Conservation (phyloP, 2,113 vertebrate species). For the Notothenia coriiceps region DNA sequence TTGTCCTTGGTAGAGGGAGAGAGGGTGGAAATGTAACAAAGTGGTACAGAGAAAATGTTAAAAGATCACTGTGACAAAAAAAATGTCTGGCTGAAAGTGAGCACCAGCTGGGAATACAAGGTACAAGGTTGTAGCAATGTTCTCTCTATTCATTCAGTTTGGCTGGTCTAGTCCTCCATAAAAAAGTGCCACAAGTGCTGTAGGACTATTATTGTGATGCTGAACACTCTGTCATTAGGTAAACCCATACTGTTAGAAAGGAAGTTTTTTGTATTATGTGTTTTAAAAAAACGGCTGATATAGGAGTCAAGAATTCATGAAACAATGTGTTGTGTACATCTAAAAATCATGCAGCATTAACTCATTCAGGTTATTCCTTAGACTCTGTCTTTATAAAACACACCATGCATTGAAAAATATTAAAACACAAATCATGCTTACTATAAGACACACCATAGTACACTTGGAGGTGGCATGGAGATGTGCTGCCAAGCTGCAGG, state of each 20-base stretch:
- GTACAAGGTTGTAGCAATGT: slow-evolving; percentile 36
- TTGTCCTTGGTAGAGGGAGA: slow-evolving; percentile 65
- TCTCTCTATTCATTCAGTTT: slow-evolving; percentile 28
- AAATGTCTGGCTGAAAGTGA: slow-evolving; percentile 38
- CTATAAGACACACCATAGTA: background rate
- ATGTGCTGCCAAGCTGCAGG: slow-evolving; percentile 30
- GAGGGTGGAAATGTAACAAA: slow-evolving; percentile 47
- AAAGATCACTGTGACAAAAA: slow-evolving; percentile 27
- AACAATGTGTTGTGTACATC: background rate
- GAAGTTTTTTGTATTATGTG: slow-evolving; percentile 1
- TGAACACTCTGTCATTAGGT: slow-evolving; percentile 13
- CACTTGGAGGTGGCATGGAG: background rate
- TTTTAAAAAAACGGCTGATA: background rate
- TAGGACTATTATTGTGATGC: slow-evolving; percentile 8
- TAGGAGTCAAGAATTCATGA: background rate
- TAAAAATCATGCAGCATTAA: background rate
- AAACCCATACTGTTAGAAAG: slow-evolving; percentile 7
- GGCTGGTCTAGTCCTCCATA: slow-evolving; percentile 21
- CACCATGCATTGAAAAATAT: slow-evolving; percentile 39
- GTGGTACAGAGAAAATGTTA: slow-evolving; percentile 17
- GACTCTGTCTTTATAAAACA: slow-evolving; percentile 25
- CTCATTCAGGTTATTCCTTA: slow-evolving; percentile 14
- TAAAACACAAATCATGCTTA: slow-evolving; percentile 36
- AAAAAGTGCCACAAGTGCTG: background rate
- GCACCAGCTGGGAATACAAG: slow-evolving; percentile 41